These are phyloP conservation scores for Phymanthus crucifer DNA, from an alignment of 92 coral and sea anemone genomes.

Conservation along the genomic window DNA sequence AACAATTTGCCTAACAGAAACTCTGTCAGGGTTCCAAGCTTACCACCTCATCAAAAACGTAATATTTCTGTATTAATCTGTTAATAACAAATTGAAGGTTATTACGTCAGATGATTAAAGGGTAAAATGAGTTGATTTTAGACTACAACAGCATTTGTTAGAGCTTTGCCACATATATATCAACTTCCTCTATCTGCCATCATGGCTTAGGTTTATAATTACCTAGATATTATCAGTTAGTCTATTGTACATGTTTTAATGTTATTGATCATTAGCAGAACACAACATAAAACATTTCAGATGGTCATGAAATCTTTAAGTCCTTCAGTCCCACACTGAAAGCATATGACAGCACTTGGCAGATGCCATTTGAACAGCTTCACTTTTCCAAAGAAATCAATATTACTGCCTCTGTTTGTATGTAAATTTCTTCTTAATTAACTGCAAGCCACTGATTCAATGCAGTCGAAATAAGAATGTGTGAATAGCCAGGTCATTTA, in stretches of 20 bases:
- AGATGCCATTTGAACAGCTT: background rate
- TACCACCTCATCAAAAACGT: background rate
- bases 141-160: constrained; percentile 1
- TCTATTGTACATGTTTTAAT: background rate
- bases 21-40: constrained; percentile 22
- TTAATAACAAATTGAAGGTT: constrained; percentile 1
- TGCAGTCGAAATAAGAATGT: constrained; percentile 13
- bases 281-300: background rate
- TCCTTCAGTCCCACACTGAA: background rate
- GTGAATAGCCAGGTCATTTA: constrained; percentile 10
- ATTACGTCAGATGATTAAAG: constrained; percentile 4
- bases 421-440: constrained; percentile 21
- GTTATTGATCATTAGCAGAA: background rate
- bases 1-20: background rate
- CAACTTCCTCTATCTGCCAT: constrained; percentile 28
- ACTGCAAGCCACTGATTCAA: background rate
- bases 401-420: constrained; percentile 6
- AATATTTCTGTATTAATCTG: background rate
- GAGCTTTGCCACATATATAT: background rate
- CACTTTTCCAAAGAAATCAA: background rate
- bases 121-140: background rate
- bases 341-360: background rate
- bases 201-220: constrained; percentile 32
- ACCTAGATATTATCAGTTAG: constrained; percentile 13
- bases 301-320: background rate